Evolutionary conservation across 2,797 vertebrate genomes (phyloP).

Genomic region (Rhinella marina): DNA sequence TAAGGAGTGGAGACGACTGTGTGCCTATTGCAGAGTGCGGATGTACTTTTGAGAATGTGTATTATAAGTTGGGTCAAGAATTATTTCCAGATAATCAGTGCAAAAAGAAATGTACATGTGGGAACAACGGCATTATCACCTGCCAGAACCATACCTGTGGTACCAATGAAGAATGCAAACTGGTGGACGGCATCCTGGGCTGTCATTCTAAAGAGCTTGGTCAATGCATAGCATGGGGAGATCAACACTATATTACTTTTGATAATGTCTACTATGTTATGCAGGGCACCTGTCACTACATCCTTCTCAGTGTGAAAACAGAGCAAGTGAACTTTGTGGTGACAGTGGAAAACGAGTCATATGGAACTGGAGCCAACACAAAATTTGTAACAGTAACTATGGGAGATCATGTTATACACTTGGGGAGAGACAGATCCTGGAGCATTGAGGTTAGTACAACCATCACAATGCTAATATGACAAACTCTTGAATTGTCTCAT

Average conservation of each 20-base stretch:
- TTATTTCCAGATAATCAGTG: conserved; percentile 60
- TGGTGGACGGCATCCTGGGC: conserved; percentile 71
- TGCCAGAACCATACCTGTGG: conserved; percentile 74
- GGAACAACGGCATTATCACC: conserved; percentile 55
- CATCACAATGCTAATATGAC: background rate
- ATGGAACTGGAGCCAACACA: conserved; percentile 46
- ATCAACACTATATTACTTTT: conserved; percentile 82
- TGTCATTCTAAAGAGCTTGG: conserved; percentile 74
- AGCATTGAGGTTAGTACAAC: conserved; percentile 27
- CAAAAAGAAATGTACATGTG: conserved; percentile 72
- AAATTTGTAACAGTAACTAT: background rate
- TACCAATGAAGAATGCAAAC: conserved; percentile 72
- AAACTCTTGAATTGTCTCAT: background rate
- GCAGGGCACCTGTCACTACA: conserved; percentile 81
- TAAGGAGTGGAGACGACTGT: conserved; percentile 76
- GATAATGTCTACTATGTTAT: conserved; percentile 76
- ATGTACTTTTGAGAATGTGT: conserved; percentile 73
- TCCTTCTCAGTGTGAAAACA: conserved; percentile 63
- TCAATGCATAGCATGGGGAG: conserved; percentile 80
- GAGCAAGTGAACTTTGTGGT: conserved; percentile 68
- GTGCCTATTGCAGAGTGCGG: conserved; percentile 78
- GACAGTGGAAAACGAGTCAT: conserved; percentile 71
- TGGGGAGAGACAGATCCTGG: background rate
- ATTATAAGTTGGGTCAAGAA: conserved; percentile 63
- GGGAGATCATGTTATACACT: background rate